Conservation (phyloP, 2,888 invertebrate species). For the Alentia gelatinosa region DNA sequence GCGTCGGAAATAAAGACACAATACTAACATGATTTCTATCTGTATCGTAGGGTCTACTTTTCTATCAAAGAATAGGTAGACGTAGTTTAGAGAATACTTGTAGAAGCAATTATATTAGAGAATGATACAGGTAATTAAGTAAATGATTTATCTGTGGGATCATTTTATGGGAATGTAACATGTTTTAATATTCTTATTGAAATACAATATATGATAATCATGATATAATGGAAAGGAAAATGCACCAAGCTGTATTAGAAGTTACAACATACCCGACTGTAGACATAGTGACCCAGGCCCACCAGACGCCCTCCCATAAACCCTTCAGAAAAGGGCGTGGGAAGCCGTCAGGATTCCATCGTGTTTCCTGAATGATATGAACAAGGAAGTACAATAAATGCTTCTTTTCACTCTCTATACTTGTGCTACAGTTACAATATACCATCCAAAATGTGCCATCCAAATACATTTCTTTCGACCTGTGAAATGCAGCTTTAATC, state of each 20-base stretch:
- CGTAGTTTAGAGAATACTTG: background rate
- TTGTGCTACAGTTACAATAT: background rate
- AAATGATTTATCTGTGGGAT: background rate
- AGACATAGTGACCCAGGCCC: conserved; percentile 15
- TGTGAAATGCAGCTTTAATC: background rate
- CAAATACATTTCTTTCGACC: background rate
- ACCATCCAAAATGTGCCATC: background rate
- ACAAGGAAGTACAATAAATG: background rate
- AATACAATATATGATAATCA: background rate
- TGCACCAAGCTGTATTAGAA: no score
- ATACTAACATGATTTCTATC: no score
- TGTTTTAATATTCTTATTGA: background rate
- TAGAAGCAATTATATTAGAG: background rate
- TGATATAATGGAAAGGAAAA: no score
- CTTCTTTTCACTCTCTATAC: background rate
- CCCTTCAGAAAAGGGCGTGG: background rate
- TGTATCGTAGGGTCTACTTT: no score
- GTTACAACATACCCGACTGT: conserved; percentile 29
- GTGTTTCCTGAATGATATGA: background rate
- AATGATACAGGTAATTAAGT: background rate
- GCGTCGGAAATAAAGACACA: no score
- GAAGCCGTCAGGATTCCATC: background rate
- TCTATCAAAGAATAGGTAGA: no score
- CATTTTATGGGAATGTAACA: background rate
- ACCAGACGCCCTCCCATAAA: conserved; percentile 41